Evolutionary conservation across 1,140 invertebrate genomes (phyloP).

Genomic region (Brachionus koreanus): DNA sequence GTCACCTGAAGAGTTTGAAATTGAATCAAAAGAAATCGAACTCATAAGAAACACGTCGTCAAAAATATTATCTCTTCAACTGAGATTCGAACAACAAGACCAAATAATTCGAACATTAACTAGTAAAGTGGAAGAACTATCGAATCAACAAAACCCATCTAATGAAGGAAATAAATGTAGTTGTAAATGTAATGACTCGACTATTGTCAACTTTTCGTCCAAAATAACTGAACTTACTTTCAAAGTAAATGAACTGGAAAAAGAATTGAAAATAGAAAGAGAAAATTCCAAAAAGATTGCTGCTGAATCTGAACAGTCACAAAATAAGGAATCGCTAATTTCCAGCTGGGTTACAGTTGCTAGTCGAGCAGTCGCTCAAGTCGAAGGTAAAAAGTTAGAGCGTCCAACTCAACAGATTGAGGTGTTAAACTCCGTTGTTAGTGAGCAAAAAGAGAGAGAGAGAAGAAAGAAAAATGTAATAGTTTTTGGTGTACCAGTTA

Average conservation of each 20-base stretch:
- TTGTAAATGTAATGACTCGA: background rate
- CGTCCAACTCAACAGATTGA: background rate
- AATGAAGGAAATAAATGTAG: background rate
- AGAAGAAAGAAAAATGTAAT: background rate
- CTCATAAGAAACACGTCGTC: background rate
- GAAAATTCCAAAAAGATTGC: no score
- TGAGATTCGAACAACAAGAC: background rate
- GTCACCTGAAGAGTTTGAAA: background rate
- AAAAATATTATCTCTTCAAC: background rate
- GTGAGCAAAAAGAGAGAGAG: background rate
- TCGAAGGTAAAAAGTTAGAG: background rate
- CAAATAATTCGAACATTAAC: background rate
- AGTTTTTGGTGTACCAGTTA: background rate
- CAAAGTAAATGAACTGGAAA: background rate
- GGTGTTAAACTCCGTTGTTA: background rate
- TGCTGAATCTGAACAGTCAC: background rate
- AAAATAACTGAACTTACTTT: background rate
- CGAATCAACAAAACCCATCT: background rate
- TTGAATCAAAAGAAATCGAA: background rate
- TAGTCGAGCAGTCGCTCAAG: background rate
- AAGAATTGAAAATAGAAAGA: no score
- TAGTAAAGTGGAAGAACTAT: background rate
- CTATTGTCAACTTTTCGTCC: background rate
- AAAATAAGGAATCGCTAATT: background rate
- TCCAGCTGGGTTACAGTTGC: background rate